Conservation (phyloP, 2,797 vertebrate species). For the Cirrhinus mrigala region DNA sequence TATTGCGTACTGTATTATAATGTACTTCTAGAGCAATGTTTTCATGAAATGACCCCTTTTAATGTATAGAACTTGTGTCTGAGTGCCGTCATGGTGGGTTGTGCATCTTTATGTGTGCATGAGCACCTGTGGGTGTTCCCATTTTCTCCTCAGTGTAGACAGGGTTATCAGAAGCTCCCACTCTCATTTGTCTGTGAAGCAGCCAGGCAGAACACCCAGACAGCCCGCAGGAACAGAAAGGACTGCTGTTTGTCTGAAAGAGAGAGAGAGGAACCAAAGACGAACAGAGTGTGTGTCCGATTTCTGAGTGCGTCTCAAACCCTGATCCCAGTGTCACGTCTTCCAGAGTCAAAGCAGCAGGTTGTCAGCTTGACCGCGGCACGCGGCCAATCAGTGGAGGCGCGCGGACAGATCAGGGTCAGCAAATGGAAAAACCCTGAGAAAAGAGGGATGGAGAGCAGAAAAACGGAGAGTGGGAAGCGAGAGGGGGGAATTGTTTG, state of each 20-base stretch:
- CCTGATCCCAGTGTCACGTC: constrained; percentile 26
- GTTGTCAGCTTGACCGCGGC: constrained; percentile 8
- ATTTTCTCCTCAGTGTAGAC: constrained; percentile 14
- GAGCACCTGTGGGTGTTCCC: constrained; percentile 36
- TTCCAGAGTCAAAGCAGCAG: constrained; percentile 36
- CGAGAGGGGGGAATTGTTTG: neutral
- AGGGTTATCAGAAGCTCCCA: constrained; percentile 47
- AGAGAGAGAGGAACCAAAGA: neutral
- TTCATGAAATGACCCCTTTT: neutral
- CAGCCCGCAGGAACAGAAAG: constrained; percentile 38
- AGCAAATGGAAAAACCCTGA: constrained; percentile 14
- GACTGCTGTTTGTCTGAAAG: constrained; percentile 21
- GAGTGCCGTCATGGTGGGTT: neutral
- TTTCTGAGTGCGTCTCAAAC: neutral
- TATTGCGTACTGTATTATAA: too few relatives aligned
- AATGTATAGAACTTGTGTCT: neutral
- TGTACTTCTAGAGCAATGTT: neutral
- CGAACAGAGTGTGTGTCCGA: constrained; percentile 1
- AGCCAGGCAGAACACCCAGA: constrained; percentile 49
- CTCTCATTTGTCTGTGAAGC: constrained; percentile 53
- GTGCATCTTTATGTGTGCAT: neutral
- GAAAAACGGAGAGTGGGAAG: neutral
- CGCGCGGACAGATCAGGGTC: constrained; percentile 41
- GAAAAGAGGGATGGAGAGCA: neutral
- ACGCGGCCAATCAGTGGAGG: constrained; percentile 18